Evolutionary conservation across 1,140 invertebrate species (phyloP).

Genomic region (Aphaenogaster ashmeadi): DNA sequence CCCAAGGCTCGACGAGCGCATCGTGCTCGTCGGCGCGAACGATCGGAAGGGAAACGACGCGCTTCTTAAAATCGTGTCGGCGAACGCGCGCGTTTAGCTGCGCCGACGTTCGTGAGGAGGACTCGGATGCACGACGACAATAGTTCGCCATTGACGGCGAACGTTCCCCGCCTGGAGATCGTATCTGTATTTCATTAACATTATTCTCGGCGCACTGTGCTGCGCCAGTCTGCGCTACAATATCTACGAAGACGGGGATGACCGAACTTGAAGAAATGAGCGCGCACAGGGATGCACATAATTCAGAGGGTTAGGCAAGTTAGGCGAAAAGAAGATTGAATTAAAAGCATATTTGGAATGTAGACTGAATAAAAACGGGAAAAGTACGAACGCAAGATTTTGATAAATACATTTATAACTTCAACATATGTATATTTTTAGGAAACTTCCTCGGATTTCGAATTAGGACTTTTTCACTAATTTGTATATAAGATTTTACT

Average conservation of each 20-base stretch:
- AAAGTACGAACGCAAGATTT: not conserved
- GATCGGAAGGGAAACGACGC: conserved; percentile 16
- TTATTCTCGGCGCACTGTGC: conserved; percentile 84
- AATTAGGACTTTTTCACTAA: not conserved
- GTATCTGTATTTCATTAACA: conserved; percentile 88
- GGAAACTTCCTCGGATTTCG: not conserved
- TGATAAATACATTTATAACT: not conserved
- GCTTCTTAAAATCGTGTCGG: conserved; percentile 47
- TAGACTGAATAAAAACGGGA: not conserved
- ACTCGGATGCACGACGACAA: conserved; percentile 54
- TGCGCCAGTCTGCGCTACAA: conserved; percentile 27
- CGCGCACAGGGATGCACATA: not conserved
- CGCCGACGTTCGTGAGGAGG: conserved; percentile 2
- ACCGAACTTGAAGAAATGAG: conserved; percentile 21
- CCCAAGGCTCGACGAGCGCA: not conserved
- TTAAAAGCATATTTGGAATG: not conserved
- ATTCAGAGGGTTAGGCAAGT: not conserved
- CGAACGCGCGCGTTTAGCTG: not conserved
- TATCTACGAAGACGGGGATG: conserved; percentile 33
- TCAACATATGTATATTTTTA: not conserved
- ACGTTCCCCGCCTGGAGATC: conserved; percentile 83
- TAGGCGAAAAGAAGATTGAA: not conserved
- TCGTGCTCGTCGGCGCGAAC: not conserved
- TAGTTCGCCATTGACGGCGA: conserved; percentile 60
- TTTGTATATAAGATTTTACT: not conserved